Conservation (phyloP, 2,113 vertebrate species). For the Phalacrocorax carbo region DNA sequence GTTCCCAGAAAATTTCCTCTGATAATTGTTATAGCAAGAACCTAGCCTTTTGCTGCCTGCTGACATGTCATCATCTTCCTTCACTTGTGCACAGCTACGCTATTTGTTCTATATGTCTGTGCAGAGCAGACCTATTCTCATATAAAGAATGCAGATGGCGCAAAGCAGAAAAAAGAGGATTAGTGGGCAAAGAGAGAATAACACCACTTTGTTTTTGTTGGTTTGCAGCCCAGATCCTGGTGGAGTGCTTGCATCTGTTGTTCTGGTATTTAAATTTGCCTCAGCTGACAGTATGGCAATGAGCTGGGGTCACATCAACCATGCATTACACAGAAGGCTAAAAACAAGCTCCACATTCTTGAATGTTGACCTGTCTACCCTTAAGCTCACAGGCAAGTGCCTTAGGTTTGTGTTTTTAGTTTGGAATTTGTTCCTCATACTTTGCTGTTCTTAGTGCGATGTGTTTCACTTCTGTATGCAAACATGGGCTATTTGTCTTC, state of each 20-base stretch:
- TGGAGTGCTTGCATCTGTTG: conserved; percentile 60
- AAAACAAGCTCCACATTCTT: conserved; percentile 25
- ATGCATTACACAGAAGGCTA: conserved; percentile 51
- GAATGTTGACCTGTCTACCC: conserved; percentile 56
- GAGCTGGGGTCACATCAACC: conserved; percentile 21
- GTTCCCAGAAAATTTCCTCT: not conserved
- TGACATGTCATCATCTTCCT: not conserved
- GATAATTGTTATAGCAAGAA: not conserved
- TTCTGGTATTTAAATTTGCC: conserved; percentile 71
- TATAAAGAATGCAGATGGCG: not conserved
- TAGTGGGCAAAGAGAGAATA: not conserved
- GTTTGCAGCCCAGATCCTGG: conserved; percentile 67
- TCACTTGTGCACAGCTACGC: not conserved
- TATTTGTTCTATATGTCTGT: not conserved
- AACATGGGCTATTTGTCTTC: not conserved
- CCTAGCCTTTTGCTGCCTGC: not conserved
- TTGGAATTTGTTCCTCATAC: not conserved
- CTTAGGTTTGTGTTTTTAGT: not conserved
- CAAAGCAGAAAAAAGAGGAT: not conserved
- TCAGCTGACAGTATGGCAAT: conserved; percentile 17
- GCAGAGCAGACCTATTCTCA: not conserved
- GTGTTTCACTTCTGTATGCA: not conserved
- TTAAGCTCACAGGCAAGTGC: conserved; percentile 73
- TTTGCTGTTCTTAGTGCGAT: not conserved
- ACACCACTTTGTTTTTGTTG: conserved; percentile 26